Percentiles rank a stretch among this genome's conserved stretches.
phyloP scores from a whole-genome alignment of 2,797 vertebrate species.

The Zalophus californianus region DNA sequence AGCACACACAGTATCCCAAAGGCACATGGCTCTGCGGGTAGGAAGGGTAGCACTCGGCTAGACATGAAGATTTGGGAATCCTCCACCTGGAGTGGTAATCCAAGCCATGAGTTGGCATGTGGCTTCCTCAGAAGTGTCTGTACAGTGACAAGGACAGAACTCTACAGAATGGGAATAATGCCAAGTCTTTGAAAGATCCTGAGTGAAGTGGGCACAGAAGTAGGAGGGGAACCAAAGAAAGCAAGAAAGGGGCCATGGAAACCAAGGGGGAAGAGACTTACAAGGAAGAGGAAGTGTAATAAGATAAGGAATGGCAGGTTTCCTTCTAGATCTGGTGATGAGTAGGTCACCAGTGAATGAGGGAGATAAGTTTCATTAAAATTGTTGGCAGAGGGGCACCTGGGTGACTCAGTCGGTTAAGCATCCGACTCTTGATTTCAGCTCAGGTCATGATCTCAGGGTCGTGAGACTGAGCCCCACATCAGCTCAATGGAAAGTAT shows the following conservation, averaged over 20 bases:
- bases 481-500: not conserved
- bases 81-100: not conserved
- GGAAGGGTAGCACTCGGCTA: not conserved
- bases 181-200: not conserved
- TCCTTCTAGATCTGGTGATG: not conserved
- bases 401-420: not conserved
- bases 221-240: not conserved
- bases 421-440: not conserved
- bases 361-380: not conserved
- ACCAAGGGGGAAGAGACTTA: not conserved
- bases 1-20: fast-evolving
- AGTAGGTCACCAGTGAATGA: not conserved
- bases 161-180: not conserved
- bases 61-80: not conserved
- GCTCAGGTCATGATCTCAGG: not conserved
- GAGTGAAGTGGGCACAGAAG: not conserved
- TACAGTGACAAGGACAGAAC: not conserved
- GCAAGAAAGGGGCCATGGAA: not conserved
- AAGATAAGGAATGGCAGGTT: not conserved
- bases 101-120: fast-evolving
- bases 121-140: not conserved
- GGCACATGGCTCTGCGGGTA: not conserved
- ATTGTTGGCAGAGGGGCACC: not conserved
- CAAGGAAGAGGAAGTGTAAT: not conserved
- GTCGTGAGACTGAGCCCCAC: not conserved